Conservation (phyloP, 2,113 vertebrate species). For the Heloderma charlesbogerti region DNA sequence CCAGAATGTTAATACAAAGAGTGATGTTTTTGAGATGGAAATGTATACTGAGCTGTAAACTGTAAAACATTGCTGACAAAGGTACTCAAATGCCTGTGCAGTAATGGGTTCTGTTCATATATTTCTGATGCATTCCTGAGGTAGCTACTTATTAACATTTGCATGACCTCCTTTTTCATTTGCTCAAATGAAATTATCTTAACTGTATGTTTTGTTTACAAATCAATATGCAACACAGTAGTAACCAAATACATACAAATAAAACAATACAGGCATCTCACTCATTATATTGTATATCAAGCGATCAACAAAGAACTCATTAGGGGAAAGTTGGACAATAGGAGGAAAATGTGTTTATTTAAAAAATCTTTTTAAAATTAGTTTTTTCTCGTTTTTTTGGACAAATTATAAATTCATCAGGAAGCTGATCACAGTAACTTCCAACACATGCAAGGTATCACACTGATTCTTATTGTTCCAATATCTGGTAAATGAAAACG, state of each 20-base stretch:
- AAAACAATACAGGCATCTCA: background rate
- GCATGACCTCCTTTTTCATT: too few species aligned
- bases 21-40: background rate
- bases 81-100: rapidly evolving
- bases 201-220: too few species aligned
- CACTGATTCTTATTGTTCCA: too few species aligned
- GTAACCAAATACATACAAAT: too few species aligned
- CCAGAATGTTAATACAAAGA: rapidly evolving
- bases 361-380: background rate
- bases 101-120: rapidly evolving
- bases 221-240: too few species aligned
- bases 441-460: too few species aligned
- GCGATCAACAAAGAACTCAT: background rate
- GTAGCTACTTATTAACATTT: background rate
- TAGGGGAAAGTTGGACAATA: background rate
- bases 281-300: too few species aligned
- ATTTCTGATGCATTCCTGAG: background rate
- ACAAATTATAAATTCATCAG: too few species aligned
- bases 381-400: too few species aligned
- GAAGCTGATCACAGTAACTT: too few species aligned
- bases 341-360: background rate
- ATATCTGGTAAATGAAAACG: too few species aligned
- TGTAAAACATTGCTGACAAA: background rate
- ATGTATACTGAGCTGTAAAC: rapidly evolving
- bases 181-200: too few species aligned